A percentile compares a stretch with the other conserved stretches of the same genome.
phyloP scores from a whole-genome alignment of 2,797 vertebrate species.

The Amazonetta brasiliensis region DNA sequence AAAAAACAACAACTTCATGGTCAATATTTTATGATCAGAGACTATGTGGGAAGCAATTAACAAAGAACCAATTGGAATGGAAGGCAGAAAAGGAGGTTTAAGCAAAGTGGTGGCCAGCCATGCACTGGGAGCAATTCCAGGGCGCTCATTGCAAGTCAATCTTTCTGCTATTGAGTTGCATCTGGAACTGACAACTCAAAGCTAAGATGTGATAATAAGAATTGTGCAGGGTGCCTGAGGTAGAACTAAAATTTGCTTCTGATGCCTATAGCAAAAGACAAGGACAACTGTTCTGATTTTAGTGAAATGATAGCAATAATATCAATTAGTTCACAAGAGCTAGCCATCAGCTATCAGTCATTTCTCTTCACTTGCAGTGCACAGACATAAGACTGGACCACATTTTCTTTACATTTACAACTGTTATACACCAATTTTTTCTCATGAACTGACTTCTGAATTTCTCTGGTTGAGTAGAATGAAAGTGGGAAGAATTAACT shows the following conservation, averaged over 20 bases:
- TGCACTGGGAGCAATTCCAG: neutral
- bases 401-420: neutral
- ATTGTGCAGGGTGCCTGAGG: neutral
- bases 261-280: neutral
- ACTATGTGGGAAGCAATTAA: neutral
- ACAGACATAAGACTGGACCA: neutral
- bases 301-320: neutral
- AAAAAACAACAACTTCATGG: neutral
- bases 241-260: neutral
- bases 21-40: neutral
- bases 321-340: neutral
- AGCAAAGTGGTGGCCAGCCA: neutral
- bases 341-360: neutral
- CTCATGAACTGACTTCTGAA: neutral
- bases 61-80: neutral
- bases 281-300: neutral
- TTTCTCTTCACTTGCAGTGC: neutral
- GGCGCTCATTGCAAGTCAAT: neutral
- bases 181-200: neutral
- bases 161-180: neutral
- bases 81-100: neutral
- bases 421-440: fast-evolving
- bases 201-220: neutral
- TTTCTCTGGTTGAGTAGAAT: neutral
- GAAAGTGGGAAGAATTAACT: neutral